Evolutionary conservation across 2,888 invertebrate genomes (phyloP).

Genomic region (Plutella xylostella): DNA sequence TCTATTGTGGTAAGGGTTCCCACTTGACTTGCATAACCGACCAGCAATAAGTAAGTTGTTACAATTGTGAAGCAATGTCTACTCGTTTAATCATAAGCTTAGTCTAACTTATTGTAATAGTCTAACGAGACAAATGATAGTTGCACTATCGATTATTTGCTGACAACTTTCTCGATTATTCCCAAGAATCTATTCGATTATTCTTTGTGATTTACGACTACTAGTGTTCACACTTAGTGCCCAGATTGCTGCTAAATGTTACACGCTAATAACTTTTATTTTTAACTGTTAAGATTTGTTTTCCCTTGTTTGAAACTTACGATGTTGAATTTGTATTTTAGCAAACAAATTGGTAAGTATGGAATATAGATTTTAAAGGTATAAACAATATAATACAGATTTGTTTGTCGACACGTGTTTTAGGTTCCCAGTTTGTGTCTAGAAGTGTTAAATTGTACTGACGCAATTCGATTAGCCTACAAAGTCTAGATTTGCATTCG

Average conservation of each 20-base stretch:
- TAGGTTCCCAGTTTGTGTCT: too few species aligned
- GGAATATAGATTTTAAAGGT: too few species aligned
- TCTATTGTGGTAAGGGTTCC: too few species aligned
- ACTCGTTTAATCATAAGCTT: constrained; percentile 21
- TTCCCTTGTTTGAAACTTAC: too few species aligned
- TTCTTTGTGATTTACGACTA: constrained; percentile 2
- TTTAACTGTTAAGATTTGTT: too few species aligned
- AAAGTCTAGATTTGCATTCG: not conserved
- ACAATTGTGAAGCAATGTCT: constrained; percentile 21
- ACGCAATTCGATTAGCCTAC: not conserved
- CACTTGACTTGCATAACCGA: constrained; percentile 27
- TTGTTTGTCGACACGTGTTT: too few species aligned
- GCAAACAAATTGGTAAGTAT: too few species aligned
- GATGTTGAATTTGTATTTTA: too few species aligned
- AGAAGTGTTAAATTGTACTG: not conserved
- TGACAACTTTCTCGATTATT: constrained; percentile 1
- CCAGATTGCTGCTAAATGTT: too few species aligned
- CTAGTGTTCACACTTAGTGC: constrained; percentile 1
- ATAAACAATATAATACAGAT: too few species aligned
- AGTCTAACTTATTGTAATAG: not conserved
- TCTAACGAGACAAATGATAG: constrained; percentile 1
- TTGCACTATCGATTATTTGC: not conserved
- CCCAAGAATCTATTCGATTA: constrained; percentile 2
- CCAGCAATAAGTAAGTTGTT: constrained; percentile 23
- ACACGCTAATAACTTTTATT: too few species aligned